These are phyloP conservation scores for Desmophyllum pertusum DNA, from an alignment of 92 coral and sea anemone genomes.

Conservation along the genomic window DNA sequence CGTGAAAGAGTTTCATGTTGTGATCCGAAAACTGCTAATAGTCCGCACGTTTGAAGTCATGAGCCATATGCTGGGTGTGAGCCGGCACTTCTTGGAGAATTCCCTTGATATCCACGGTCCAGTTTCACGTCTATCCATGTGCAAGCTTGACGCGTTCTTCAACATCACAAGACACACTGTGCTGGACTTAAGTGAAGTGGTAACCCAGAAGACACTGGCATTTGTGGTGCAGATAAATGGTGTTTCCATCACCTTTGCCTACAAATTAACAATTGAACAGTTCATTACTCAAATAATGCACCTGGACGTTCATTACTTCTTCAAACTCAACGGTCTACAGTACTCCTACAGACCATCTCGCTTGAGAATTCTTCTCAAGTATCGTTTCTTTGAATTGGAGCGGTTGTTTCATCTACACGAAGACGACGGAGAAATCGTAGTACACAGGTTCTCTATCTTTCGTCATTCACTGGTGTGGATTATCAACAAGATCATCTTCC, in stretches of 20 bases:
- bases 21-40: conserved; percentile 34
- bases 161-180: conserved; percentile 33
- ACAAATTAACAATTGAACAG: conserved; percentile 33
- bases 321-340: conserved; percentile 2
- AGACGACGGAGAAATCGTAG: conserved; percentile 7
- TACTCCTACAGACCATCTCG: not conserved
- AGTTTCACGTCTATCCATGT: not conserved
- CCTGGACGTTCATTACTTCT: conserved; percentile 11
- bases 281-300: conserved; percentile 21
- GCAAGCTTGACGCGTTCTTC: conserved; percentile 27
- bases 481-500: conserved; percentile 25
- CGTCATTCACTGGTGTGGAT: conserved; percentile 30
- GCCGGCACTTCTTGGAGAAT: conserved; percentile 6
- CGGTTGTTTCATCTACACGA: conserved; percentile 13
- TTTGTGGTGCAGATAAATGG: conserved; percentile 34
- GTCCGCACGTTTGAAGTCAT: conserved; percentile 36
- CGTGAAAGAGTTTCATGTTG: conserved; percentile 48
- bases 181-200: conserved; percentile 16
- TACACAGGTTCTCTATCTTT: conserved; percentile 25
- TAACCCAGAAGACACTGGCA: conserved; percentile 26
- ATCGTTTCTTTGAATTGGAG: conserved; percentile 11
- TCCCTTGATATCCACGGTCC: conserved; percentile 24
- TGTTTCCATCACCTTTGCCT: conserved; percentile 19
- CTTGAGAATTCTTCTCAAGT: conserved; percentile 16
- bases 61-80: conserved; percentile 46